These are phyloP conservation scores for Drosophila nigritarsus DNA, from an alignment of 2,888 invertebrate genomes.

Conservation along the genomic window DNA sequence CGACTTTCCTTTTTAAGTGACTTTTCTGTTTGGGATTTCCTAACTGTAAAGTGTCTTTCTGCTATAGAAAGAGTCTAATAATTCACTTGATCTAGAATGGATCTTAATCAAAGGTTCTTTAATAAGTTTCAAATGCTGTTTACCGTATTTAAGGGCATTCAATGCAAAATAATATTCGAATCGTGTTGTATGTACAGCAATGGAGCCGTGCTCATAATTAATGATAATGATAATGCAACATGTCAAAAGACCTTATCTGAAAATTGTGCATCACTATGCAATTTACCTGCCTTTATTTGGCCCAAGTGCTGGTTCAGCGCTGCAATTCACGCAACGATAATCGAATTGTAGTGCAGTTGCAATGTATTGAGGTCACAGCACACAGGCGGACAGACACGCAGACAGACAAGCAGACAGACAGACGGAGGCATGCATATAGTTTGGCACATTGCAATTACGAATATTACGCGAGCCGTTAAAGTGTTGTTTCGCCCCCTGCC, in stretches of 20 bases:
- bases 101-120: not conserved
- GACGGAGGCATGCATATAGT: slow-evolving; percentile 11
- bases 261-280: slow-evolving; percentile 14
- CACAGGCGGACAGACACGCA: not conserved
- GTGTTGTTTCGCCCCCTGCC: slow-evolving; percentile 21
- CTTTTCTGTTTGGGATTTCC: not conserved
- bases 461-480: slow-evolving; percentile 40
- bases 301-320: slow-evolving; percentile 27
- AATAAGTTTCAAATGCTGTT: not conserved
- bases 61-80: not conserved
- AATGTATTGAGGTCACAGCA: slow-evolving; percentile 42
- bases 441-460: slow-evolving; percentile 48
- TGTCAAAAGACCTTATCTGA: slow-evolving; percentile 9
- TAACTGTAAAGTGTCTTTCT: too few species aligned
- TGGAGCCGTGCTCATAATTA: slow-evolving; percentile 1
- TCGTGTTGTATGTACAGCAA: not conserved
- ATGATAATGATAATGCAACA: not conserved
- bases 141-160: not conserved
- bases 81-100: not conserved
- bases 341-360: slow-evolving; percentile 46
- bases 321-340: slow-evolving; percentile 42
- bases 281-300: slow-evolving; percentile 22
- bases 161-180: slow-evolving; percentile 2
- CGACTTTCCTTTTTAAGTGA: not conserved
- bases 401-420: not conserved